phyloP scores from a whole-genome alignment of 2,797 vertebrate genomes.

The Notamacropus eugenii region DNA sequence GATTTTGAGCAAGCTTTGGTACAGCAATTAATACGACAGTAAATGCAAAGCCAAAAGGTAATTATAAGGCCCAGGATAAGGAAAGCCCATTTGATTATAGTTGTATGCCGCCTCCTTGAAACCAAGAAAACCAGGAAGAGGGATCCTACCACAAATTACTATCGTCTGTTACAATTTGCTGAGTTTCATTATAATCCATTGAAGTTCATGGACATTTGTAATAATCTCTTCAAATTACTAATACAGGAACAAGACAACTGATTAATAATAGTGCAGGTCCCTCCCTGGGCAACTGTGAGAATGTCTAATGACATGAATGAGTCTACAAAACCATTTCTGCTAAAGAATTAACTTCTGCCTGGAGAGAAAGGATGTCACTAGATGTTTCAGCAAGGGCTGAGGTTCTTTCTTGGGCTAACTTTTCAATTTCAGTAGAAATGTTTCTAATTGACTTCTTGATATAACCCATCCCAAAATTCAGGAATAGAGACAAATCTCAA shows the following conservation, averaged over 20 bases:
- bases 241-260: neutral
- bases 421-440: neutral
- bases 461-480: neutral
- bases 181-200: neutral
- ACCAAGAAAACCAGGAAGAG: neutral
- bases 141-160: neutral
- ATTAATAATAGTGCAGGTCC: neutral
- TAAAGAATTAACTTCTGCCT: neutral
- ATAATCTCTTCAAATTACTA: neutral
- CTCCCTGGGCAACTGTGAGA: neutral
- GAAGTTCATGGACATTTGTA: neutral
- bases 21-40: neutral
- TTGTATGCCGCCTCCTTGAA: neutral
- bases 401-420: neutral
- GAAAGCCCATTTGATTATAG: neutral
- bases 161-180: neutral
- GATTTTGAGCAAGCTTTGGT: neutral
- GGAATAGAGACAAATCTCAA: neutral
- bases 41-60: neutral
- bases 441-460: neutral
- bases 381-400: neutral
- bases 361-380: neutral
- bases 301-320: neutral
- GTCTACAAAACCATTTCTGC: neutral
- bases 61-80: neutral